Conservation (phyloP, 2,113 vertebrate species). For the Haliaeetus leucogaster region DNA sequence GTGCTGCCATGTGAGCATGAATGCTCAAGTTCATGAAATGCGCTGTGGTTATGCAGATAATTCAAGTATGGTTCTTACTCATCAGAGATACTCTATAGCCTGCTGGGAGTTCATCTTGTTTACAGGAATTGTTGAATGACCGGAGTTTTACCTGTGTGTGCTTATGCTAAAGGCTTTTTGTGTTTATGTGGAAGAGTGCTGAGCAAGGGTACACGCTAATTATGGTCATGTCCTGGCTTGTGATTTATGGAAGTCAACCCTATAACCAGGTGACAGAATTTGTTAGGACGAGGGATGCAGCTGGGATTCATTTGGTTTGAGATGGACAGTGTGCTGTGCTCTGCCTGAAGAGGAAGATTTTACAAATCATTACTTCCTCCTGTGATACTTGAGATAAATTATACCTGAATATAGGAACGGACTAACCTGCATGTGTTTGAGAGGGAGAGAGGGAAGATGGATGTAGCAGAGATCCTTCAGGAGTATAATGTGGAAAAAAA, state of each 20-base stretch:
- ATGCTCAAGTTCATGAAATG: not conserved
- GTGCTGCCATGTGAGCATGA: not conserved
- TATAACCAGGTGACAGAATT: not conserved
- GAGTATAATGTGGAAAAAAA: not conserved
- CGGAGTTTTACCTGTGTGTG: not conserved
- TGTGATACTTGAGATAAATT: not conserved
- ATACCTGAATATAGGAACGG: fast-evolving
- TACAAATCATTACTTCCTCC: not conserved
- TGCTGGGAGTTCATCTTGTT: not conserved
- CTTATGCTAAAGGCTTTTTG: not conserved
- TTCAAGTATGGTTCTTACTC: not conserved
- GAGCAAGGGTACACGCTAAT: not conserved
- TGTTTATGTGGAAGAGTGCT: not conserved
- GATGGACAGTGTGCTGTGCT: not conserved
- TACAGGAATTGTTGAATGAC: not conserved
- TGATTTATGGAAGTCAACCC: not conserved
- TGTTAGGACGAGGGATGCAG: not conserved
- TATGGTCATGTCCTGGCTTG: not conserved
- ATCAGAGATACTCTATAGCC: not conserved
- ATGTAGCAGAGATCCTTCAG: not conserved
- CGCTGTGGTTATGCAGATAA: not conserved
- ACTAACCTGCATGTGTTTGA: not conserved
- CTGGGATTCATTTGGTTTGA: not conserved
- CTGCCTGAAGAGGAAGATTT: not conserved
- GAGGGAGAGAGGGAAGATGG: not conserved